A percentile compares a stretch with the other conserved stretches of the same genome.
Conservation (phyloP, 2,113 vertebrate genomes). For the Caranx melampygus region DNA sequence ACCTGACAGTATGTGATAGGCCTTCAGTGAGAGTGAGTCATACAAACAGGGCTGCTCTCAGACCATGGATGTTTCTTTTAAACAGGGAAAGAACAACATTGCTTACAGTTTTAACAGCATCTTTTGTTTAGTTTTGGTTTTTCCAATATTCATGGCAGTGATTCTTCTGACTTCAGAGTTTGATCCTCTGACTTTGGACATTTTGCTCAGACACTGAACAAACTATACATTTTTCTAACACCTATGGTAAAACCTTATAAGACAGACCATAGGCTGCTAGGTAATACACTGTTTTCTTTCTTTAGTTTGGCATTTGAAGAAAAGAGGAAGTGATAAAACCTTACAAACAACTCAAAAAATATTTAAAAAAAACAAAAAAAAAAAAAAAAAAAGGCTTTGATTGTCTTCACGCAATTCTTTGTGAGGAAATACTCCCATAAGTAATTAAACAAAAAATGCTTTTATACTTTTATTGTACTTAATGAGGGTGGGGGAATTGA, state of each 20-base stretch:
- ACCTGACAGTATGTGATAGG: conserved; percentile 30
- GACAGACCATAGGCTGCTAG: conserved; percentile 32
- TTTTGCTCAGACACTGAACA: conserved; percentile 27
- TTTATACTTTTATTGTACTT: conserved; percentile 23
- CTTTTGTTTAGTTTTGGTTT: neutral
- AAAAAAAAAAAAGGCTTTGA: conserved; percentile 70
- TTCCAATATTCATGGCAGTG: conserved; percentile 16
- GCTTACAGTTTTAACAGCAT: conserved; percentile 27
- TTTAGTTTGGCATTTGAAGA: conserved; percentile 62
- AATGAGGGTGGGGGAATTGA: conserved; percentile 7
- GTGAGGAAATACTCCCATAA: conserved; percentile 58
- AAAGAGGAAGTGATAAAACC: conserved; percentile 55
- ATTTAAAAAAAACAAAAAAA: conserved; percentile 49
- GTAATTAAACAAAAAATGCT: conserved; percentile 41
- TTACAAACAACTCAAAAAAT: conserved; percentile 60
- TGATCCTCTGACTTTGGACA: conserved; percentile 24
- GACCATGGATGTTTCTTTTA: conserved; percentile 47
- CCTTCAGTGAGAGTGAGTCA: conserved; percentile 28
- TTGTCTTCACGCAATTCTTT: conserved; percentile 80
- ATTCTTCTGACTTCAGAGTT: conserved; percentile 20
- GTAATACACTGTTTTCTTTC: conserved; percentile 17
- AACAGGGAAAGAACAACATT: conserved; percentile 31
- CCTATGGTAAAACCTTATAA: conserved; percentile 12
- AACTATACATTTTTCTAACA: conserved; percentile 32
- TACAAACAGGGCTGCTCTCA: conserved; percentile 44